Base-by-base conservation (phyloP, 37 sponge, comb jelly and placozoan genomes). In the Cladorhizidae sp. region DNA sequence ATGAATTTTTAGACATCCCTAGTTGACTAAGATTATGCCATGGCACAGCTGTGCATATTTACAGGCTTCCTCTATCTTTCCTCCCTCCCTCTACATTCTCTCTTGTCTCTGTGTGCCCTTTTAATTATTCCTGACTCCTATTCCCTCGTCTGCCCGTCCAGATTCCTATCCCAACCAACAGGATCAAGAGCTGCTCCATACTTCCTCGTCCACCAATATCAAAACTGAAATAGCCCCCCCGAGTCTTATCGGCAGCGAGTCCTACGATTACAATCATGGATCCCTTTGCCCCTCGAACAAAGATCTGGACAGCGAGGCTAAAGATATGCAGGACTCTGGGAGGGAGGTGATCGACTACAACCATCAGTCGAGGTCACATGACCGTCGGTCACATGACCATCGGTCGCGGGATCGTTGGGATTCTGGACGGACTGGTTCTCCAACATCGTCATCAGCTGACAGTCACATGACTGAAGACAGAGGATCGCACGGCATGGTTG, bases 331-430 rank as follows among this genome's bases (percentile, higher is more conserved):
- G 40, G 56, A 52, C 54, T 36, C 62, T 29, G 57, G 62, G 41
- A 26, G 42, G 11, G 76, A 86, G 25, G 82, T 87, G 22, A 81
- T 81, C 70, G 88, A 87, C 31, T 87, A 87, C 63, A 75, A 87
- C 40, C 88, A 87, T 49, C 87, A 57, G 35, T 65, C 86, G 15
- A 2, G 67, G 7, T 59, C 61, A 59, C 61, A 59, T 59, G 61
- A 59, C 12, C n/a, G n/a, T n/a, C n/a, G n/a, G n/a, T n/a, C n/a
- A n/a, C 61, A 59, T 59, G 15, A 59, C 28, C 5, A 59, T 3
- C 8, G 28, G 28, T 12, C 67, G 32, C 67, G 32, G 9, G 67
- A 65, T 33, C 67, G 35, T 17, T 65, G 67, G 67, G 67, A 31
- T 7, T 25, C 23, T 26, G 59, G 59, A 58, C 33, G 33, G 18